Base-by-base conservation (phyloP, 2,888 invertebrate genomes). In the Odontomyia ornata region DNA sequence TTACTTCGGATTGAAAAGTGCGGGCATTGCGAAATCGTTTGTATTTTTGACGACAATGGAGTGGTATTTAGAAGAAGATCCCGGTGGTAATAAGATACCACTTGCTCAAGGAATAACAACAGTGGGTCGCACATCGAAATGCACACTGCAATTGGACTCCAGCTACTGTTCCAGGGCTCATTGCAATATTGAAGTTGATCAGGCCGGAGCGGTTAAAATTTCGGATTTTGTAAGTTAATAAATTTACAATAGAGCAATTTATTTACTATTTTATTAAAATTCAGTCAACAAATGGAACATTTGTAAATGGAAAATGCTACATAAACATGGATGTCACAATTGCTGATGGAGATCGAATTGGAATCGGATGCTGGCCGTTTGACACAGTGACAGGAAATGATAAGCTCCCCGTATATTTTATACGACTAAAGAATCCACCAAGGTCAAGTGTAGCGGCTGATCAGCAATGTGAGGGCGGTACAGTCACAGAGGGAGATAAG, bases 281-380 rank as follows among this genome's bases (percentile, higher is more conserved):
- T 84, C 80, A 81, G 23, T 81, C 85, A 0, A 77, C 81, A 23
- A 86, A 86, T 80, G 86, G 86, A 0, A 80, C 85, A 1, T 86
- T 77, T 67, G 80, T 85, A 1, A 86, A 85, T 65, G 21, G 56
- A 0, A 15, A 13, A 11, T 36, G 46, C n/a, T 75, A 56, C 25
- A 30, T 25, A 7, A 18, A 65, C 3, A 15, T 27, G 18, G 52
- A 64, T 47, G 18, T 71, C 1, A 11, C 27, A 21, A 15, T 80
- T n/a, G 0, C 18, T 9, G 73, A 77, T 11, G 67, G 67, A 21
- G 77, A 79, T 25, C 18, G 65, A n/a, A 77, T 80, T 21, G 80
- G 80, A 36, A 79, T 80, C 30, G 80, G 80, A 23, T 77, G 76
- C n/a, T 57, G 71, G 27, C 62, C 36, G 1, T 65, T 57, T 1